Percentiles rank a stretch among this genome's conserved stretches.
These are phyloP conservation scores for Notothenia rossii DNA, from an alignment of 2,113 vertebrate species.

Conservation along the genomic window DNA sequence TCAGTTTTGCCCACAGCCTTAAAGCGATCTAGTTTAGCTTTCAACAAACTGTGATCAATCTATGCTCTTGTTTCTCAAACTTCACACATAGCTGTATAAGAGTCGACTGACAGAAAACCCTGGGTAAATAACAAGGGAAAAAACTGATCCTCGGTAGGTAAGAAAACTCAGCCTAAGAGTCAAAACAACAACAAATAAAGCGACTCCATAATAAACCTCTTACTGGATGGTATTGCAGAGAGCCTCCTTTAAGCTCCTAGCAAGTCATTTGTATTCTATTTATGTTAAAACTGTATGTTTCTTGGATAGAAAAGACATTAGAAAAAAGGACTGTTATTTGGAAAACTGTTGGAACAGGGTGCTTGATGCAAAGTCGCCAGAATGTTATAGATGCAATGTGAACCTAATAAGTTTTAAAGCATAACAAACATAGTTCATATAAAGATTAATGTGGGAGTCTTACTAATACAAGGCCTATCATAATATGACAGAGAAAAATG, in stretches of 20 bases:
- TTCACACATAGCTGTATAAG: constrained; percentile 18
- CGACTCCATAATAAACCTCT: background rate
- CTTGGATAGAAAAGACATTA: background rate
- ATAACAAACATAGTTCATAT: background rate
- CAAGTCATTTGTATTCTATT: constrained; percentile 8
- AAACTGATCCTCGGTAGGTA: constrained; percentile 14
- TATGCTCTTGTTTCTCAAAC: constrained; percentile 8
- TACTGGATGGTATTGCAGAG: background rate
- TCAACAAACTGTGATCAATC: constrained; percentile 30
- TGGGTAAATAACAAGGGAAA: constrained; percentile 28
- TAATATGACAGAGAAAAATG: constrained; percentile 27
- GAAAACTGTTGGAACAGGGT: background rate
- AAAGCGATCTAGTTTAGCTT: constrained; percentile 21
- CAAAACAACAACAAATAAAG: constrained; percentile 27
- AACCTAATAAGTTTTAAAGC: background rate
- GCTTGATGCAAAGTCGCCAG: background rate
- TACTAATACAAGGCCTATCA: constrained; percentile 27
- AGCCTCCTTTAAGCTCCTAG: constrained; percentile 9
- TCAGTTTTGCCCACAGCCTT: constrained; percentile 21
- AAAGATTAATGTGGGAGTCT: background rate
- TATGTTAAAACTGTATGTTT: background rate
- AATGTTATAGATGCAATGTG: background rate
- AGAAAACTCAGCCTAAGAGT: constrained; percentile 7
- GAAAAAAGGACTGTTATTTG: background rate
- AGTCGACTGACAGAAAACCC: constrained; percentile 20